Evolutionary conservation across 2,113 vertebrate genomes (phyloP).

Genomic region (Alligator sinensis): DNA sequence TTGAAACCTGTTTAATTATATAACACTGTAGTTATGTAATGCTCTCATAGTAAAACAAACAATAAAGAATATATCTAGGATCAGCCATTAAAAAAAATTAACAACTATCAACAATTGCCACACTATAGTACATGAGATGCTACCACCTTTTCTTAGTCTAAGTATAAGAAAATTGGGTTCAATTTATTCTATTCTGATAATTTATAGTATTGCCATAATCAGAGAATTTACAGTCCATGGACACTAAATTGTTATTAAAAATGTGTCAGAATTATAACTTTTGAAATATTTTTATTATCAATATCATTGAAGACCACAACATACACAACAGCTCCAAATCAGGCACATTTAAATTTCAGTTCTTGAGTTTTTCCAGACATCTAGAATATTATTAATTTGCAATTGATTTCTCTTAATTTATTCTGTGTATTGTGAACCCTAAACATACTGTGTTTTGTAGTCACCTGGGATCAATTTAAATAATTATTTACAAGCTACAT

Average conservation of each 20-base stretch:
- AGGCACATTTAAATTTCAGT: background rate
- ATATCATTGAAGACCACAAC: background rate
- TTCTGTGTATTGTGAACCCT: background rate
- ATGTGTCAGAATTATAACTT: background rate
- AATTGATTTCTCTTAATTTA: background rate
- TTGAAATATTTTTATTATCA: background rate
- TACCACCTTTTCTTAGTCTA: background rate
- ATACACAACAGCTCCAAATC: background rate
- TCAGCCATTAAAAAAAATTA: background rate
- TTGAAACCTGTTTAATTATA: background rate
- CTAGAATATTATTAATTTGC: background rate
- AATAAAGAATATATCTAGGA: background rate
- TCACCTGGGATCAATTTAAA: background rate
- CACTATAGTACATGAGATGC: background rate
- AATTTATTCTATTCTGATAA: background rate
- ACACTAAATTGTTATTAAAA: background rate
- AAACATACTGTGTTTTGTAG: background rate
- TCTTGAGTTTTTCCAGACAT: background rate
- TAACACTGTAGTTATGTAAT: background rate
- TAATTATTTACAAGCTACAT: background rate
- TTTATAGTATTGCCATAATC: background rate
- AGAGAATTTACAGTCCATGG: background rate
- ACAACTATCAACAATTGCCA: background rate
- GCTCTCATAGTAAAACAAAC: background rate
- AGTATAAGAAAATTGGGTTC: background rate